Conservation (phyloP, 2,888 invertebrate species). For the Patella pellucida region DNA sequence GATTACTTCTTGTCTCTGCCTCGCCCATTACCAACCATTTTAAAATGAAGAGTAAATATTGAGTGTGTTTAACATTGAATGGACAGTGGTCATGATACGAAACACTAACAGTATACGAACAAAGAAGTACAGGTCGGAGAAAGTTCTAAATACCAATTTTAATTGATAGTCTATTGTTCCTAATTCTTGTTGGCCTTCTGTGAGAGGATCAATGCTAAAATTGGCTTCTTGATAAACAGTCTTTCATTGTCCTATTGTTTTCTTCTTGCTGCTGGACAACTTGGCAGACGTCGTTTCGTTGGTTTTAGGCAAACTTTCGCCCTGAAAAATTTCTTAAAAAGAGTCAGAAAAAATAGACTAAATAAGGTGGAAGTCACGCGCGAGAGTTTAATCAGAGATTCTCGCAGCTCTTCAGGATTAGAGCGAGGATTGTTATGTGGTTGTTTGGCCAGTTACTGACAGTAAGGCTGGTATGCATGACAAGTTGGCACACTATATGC, state of each 20-base stretch:
- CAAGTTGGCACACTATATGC: neutral
- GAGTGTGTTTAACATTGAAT: neutral
- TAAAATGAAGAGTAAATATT: neutral
- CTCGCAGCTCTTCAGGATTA: slow-evolving; percentile 6
- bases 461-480: neutral
- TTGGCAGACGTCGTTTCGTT: slow-evolving; percentile 1
- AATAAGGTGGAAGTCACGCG: neutral
- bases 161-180: slow-evolving; percentile 1
- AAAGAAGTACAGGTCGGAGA: neutral
- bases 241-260: neutral
- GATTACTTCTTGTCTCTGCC: neutral
- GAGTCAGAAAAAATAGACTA: neutral
- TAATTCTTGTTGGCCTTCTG: neutral
- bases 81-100: slow-evolving; percentile 3
- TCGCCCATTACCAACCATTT: neutral
- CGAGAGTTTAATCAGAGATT: slow-evolving; percentile 6
- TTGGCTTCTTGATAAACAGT: neutral
- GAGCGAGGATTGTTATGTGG: neutral
- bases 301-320: neutral
- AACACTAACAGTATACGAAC: neutral
- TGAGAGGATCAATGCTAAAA: neutral
- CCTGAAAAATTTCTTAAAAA: neutral
- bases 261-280: neutral
- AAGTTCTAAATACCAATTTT: neutral
- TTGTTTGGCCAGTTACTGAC: neutral